Conservation (phyloP, 2,888 invertebrate species). For the Philereme transversata region DNA sequence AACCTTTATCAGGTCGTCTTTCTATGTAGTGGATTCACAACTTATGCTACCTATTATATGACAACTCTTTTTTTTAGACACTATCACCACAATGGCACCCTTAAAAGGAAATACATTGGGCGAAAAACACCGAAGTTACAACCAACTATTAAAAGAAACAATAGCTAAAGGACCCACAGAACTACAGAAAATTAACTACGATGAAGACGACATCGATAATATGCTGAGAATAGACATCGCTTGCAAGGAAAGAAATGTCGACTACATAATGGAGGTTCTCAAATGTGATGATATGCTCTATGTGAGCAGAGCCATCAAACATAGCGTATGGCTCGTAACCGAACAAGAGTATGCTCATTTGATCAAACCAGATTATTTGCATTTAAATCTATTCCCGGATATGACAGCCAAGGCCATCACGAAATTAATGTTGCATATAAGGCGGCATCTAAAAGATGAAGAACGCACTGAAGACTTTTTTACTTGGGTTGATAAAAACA, state of each 20-base stretch:
- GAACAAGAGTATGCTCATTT: constrained; percentile 57
- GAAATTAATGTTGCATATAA: constrained; percentile 58
- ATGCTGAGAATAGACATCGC: constrained; percentile 39
- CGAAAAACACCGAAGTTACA: constrained; percentile 6
- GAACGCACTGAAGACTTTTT: constrained; percentile 60
- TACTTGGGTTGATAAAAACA: constrained; percentile 46
- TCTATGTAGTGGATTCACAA: too few species aligned
- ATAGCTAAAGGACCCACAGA: background rate
- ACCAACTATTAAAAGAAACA: background rate
- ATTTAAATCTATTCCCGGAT: constrained; percentile 52
- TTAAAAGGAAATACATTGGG: constrained; percentile 5
- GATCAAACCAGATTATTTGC: constrained; percentile 61
- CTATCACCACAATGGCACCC: background rate
- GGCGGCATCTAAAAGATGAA: constrained; percentile 58
- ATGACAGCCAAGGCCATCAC: constrained; percentile 61
- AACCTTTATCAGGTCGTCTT: too few species aligned
- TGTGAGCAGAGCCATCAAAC: constrained; percentile 61
- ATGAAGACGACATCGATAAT: constrained; percentile 3
- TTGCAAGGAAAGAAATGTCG: constrained; percentile 44
- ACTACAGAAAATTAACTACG: background rate
- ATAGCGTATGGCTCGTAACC: constrained; percentile 60
- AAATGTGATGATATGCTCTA: constrained; percentile 59
- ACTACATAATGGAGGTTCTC: constrained; percentile 49
- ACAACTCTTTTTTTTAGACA: too few species aligned
- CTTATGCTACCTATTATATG: too few species aligned